phyloP scores from a whole-genome alignment of 92 coral and sea anemone species.

The Porites lobata region DNA sequence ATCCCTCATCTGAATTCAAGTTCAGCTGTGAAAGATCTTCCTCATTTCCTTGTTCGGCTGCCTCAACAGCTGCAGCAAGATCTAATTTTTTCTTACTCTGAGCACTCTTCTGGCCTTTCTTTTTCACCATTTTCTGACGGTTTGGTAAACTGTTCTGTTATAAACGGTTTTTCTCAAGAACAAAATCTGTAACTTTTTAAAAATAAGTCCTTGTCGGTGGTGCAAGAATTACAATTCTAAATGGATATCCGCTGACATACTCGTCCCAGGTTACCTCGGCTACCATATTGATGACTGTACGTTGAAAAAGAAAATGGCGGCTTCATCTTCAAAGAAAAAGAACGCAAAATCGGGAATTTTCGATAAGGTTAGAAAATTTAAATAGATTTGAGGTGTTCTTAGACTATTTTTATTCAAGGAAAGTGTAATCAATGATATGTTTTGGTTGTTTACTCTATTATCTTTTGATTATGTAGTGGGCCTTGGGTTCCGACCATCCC shows the following conservation, averaged over 20 bases:
- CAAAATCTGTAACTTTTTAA: not conserved
- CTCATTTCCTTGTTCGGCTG: constrained; percentile 86
- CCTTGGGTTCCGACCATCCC: constrained; percentile 85
- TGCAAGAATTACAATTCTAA: not conserved
- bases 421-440: too few relatives aligned
- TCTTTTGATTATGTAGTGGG: constrained; percentile 63
- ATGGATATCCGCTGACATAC: constrained; percentile 25
- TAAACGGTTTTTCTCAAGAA: too few relatives aligned
- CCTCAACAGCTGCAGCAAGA: constrained; percentile 97
- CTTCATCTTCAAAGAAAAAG: constrained; percentile 78
- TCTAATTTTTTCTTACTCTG: constrained; percentile 87
- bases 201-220: not conserved
- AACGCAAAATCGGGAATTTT: constrained; percentile 59
- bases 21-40: constrained; percentile 60
- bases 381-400: not conserved
- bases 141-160: not conserved
- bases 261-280: constrained; percentile 25
- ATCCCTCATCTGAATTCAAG: constrained; percentile 34
- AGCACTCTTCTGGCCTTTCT: constrained; percentile 74
- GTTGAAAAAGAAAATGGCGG: constrained; percentile 73
- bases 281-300: constrained; percentile 51
- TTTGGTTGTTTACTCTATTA: not conserved
- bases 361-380: constrained; percentile 56
- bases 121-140: constrained; percentile 62
- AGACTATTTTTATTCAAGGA: not conserved